Evolutionary conservation across 2,113 vertebrate genomes (phyloP).

Genomic region (Myotis yumanensis): DNA sequence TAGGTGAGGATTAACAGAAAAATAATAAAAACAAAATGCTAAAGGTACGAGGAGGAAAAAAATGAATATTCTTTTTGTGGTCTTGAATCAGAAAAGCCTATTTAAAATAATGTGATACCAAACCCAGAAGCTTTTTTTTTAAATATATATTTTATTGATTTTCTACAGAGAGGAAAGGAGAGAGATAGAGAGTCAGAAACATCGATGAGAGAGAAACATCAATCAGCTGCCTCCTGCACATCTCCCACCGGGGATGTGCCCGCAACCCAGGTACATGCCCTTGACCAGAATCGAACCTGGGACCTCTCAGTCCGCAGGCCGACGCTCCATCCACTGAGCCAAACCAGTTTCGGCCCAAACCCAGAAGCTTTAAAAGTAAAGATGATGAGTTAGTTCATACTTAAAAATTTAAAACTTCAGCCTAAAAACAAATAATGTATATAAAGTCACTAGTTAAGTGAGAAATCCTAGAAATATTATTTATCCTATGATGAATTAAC

Average conservation of each 20-base stretch:
- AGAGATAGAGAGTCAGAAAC: too few species aligned
- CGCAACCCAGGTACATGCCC: too few species aligned
- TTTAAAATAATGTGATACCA: not conserved
- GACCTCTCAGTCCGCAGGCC: too few species aligned
- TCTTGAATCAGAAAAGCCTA: conserved; percentile 3
- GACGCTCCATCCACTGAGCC: too few species aligned
- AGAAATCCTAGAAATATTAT: conserved; percentile 34
- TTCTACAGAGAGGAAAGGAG: not conserved
- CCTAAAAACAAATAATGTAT: not conserved
- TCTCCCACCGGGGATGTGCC: too few species aligned
- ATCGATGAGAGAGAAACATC: too few species aligned
- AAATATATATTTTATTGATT: too few species aligned
- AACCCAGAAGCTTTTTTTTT: not conserved
- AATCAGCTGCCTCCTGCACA: too few species aligned
- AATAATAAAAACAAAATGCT: not conserved
- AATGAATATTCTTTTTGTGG: not conserved
- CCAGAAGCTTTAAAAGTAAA: not conserved
- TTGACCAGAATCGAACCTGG: too few species aligned
- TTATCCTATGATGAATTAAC: not conserved
- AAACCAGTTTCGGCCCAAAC: not conserved
- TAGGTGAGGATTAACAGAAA: too few species aligned
- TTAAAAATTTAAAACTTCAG: conserved; percentile 14
- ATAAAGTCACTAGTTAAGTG: conserved; percentile 36
- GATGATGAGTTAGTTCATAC: not conserved
- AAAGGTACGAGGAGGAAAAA: not conserved